These are phyloP conservation scores for Microctonus hyperodae DNA, from an alignment of 2,888 invertebrate species.

Conservation along the genomic window DNA sequence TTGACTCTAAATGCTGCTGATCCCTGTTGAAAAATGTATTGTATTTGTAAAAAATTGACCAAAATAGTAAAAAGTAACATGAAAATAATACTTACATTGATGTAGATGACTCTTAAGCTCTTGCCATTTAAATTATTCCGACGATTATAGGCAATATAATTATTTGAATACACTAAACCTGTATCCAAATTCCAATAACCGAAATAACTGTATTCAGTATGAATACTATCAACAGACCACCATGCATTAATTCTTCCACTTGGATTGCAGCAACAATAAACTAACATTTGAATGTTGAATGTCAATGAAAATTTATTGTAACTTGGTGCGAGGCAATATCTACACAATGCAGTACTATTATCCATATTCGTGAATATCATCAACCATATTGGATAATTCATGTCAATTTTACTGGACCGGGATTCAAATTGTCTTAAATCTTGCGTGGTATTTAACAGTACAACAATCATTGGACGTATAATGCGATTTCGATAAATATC, in stretches of 20 bases:
- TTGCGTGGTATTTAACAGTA: constrained; percentile 37
- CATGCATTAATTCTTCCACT: constrained; percentile 43
- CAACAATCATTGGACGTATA: constrained; percentile 45
- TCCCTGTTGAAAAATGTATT: constrained; percentile 29
- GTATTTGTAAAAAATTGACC: constrained; percentile 2
- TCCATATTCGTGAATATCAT: constrained; percentile 44
- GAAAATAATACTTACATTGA: too few relatives aligned
- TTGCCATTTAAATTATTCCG: constrained; percentile 42
- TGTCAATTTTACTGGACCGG: constrained; percentile 30
- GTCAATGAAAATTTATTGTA: constrained; percentile 44
- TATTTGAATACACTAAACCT: constrained; percentile 24
- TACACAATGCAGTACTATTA: constrained; percentile 26
- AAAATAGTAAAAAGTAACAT: too few relatives aligned
- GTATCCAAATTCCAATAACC: constrained; percentile 42
- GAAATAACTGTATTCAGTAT: constrained; percentile 37
- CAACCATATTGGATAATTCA: constrained; percentile 48
- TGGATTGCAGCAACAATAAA: constrained; percentile 42
- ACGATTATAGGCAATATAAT: constrained; percentile 41
- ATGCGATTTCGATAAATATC: constrained; percentile 30
- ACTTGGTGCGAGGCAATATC: constrained; percentile 37
- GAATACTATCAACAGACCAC: constrained; percentile 44
- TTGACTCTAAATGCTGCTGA: constrained; percentile 28
- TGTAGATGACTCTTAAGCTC: too few relatives aligned
- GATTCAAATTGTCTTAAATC: constrained; percentile 39
- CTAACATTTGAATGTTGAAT: constrained; percentile 50